phyloP scores from a whole-genome alignment of 2,888 invertebrate genomes.

The Noctua pronuba region DNA sequence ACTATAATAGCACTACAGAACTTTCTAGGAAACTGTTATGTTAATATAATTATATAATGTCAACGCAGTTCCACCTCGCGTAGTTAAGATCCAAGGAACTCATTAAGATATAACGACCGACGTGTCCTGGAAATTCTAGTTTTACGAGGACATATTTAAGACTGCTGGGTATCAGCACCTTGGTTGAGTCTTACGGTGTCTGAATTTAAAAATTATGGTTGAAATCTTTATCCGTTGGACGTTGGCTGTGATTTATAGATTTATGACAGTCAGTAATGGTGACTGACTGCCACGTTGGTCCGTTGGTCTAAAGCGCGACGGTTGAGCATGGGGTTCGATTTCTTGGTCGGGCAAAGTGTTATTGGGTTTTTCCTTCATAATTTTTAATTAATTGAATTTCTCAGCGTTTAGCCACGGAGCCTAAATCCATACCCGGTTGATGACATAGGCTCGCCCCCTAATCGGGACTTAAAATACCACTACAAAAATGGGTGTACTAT shows the following conservation, averaged over 20 bases:
- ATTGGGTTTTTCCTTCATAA: too few relatives aligned
- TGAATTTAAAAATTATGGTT: neutral
- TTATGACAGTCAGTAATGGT: neutral
- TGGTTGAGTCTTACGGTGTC: constrained; percentile 11
- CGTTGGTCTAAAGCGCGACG: too few relatives aligned
- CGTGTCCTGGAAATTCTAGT: constrained; percentile 40
- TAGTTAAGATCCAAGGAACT: constrained; percentile 55
- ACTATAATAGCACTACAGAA: constrained; percentile 34
- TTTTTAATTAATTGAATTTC: too few relatives aligned
- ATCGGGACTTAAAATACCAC: too few relatives aligned
- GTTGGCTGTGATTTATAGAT: neutral
- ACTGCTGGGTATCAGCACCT: constrained; percentile 8
- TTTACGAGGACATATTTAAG: constrained; percentile 48
- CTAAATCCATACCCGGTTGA: neutral
- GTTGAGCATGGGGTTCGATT: neutral
- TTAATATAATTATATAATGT: constrained; percentile 44
- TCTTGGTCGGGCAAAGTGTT: neutral
- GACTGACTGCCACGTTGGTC: neutral
- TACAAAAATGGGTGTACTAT: too few relatives aligned
- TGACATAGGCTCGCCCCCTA: neutral
- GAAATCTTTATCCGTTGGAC: neutral
- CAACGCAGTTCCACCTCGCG: constrained; percentile 40
- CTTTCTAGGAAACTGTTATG: constrained; percentile 37
- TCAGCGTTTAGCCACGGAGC: too few relatives aligned
- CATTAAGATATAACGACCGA: constrained; percentile 61